phyloP scores from a whole-genome alignment of 2,113 vertebrate species.

The Callaeas wilsoni region DNA sequence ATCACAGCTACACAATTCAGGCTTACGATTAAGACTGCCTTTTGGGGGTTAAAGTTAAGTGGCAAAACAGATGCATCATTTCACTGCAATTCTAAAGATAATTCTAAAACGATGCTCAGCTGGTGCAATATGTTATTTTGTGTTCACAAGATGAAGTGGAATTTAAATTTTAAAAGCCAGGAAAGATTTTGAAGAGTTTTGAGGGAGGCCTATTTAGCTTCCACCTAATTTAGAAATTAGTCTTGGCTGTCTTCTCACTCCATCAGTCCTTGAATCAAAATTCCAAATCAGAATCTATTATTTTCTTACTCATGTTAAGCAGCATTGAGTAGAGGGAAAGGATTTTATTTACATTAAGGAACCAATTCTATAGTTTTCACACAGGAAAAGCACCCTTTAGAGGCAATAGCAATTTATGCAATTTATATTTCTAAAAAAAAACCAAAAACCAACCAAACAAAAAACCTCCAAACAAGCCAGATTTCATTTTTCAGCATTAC shows the following conservation, averaged over 20 bases:
- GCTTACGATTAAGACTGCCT: neutral
- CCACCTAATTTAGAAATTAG: slow-evolving; percentile 14
- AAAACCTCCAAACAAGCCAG: neutral
- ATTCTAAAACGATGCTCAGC: neutral
- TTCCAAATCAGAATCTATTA: slow-evolving; percentile 26
- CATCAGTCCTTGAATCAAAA: slow-evolving; percentile 23
- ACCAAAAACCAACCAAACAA: neutral
- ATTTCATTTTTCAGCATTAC: neutral
- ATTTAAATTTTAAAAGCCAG: neutral
- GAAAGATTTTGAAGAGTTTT: slow-evolving; percentile 1
- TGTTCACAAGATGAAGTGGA: neutral
- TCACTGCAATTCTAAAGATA: neutral
- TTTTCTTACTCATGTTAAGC: slow-evolving; percentile 3
- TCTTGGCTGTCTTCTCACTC: slow-evolving; percentile 9
- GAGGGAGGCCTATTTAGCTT: neutral
- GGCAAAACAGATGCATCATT: neutral
- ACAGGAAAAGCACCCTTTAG: neutral
- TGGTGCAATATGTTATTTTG: neutral
- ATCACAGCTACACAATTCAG: neutral
- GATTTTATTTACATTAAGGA: slow-evolving; percentile 14
- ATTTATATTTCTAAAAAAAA: neutral
- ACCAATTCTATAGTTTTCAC: neutral
- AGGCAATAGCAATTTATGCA: neutral
- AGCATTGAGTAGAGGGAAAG: neutral
- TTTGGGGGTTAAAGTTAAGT: neutral